Percentiles rank a stretch among this genome's conserved stretches.
These are phyloP conservation scores for Crenichthys baileyi DNA, from an alignment of 2,797 vertebrate genomes.

Conservation along the genomic window DNA sequence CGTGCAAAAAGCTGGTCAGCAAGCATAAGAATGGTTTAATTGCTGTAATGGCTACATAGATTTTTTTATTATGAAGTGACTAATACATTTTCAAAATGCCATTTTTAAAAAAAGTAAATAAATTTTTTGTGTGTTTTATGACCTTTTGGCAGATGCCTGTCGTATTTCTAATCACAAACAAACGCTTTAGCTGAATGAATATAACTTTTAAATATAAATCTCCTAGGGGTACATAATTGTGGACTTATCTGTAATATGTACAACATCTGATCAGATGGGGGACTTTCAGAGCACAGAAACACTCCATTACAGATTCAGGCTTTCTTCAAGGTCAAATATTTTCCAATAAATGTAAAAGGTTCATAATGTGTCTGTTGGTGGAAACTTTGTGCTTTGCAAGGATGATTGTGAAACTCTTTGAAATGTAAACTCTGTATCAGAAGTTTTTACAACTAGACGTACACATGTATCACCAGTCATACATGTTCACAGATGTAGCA, in stretches of 20 bases:
- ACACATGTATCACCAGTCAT: not conserved
- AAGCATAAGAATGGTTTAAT: too few species aligned
- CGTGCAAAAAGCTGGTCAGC: too few species aligned
- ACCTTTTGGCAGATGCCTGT: too few species aligned
- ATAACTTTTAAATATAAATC: not conserved
- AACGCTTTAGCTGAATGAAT: not conserved
- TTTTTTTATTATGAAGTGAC: not conserved
- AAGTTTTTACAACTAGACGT: not conserved
- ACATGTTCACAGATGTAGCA: not conserved
- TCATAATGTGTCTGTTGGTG: not conserved
- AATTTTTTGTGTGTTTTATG: too few species aligned
- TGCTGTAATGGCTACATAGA: too few species aligned
- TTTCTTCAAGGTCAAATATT: not conserved
- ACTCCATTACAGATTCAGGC: not conserved
- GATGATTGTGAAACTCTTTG: not conserved
- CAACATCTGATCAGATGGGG: not conserved
- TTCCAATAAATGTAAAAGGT: not conserved
- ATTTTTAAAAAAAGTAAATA: not conserved
- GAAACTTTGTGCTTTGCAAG: not conserved
- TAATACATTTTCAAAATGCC: not conserved
- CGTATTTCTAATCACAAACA: not conserved
- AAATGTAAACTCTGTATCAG: not conserved
- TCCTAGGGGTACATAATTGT: not conserved
- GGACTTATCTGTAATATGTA: not conserved
- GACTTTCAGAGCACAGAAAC: not conserved